Percentiles rank a stretch among this genome's conserved stretches.
Conservation (phyloP, 2,113 vertebrate genomes). For the Dipodomys merriami region DNA sequence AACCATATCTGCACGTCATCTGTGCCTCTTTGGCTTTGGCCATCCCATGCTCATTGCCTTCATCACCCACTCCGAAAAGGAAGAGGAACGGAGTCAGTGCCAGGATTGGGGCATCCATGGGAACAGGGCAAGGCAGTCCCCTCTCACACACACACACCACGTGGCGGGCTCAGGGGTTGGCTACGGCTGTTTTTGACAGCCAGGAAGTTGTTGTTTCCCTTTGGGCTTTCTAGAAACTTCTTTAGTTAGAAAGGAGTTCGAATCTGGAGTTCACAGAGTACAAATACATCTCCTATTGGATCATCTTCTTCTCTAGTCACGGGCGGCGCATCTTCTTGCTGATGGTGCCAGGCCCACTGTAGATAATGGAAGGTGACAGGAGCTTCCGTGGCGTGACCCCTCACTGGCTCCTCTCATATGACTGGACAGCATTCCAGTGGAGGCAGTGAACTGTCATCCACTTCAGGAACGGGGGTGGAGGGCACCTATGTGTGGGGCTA, state of each 20-base stretch:
- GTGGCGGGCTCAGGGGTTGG: neutral
- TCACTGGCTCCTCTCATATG: neutral
- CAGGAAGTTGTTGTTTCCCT: neutral
- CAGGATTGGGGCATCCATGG: rapidly evolving
- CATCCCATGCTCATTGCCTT: conserved; percentile 94
- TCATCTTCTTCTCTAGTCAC: neutral
- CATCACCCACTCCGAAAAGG: conserved; percentile 90
- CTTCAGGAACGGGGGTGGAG: neutral
- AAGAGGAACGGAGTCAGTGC: conserved; percentile 4
- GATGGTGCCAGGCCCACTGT: neutral
- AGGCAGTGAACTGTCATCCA: neutral
- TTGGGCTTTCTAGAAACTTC: conserved; percentile 4
- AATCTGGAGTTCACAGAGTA: neutral
- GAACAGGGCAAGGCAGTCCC: neutral
- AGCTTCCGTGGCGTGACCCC: neutral
- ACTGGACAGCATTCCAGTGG: neutral
- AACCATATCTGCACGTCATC: conserved; percentile 18
- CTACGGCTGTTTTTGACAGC: neutral
- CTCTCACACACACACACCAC: neutral
- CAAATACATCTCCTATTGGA: neutral
- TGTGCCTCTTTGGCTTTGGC: conserved; percentile 92
- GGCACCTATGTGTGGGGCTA: neutral
- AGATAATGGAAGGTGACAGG: neutral
- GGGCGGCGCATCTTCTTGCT: neutral
- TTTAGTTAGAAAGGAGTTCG: neutral